These are phyloP conservation scores for Aphelenchoides fujianensis DNA, from an alignment of 1,140 invertebrate genomes.

Conservation along the genomic window DNA sequence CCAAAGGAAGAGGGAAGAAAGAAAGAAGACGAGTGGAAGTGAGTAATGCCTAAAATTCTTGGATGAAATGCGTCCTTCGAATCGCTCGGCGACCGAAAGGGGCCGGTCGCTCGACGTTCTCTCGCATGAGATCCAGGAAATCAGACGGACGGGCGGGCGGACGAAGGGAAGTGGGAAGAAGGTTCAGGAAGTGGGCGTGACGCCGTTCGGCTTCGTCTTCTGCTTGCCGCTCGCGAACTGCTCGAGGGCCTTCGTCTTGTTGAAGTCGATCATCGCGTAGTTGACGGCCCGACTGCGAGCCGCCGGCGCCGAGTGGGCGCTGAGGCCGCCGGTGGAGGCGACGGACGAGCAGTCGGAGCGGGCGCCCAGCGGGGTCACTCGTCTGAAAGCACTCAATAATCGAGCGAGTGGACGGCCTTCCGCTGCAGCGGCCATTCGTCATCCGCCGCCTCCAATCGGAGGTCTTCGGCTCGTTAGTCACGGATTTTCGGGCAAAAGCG, in stretches of 20 bases:
- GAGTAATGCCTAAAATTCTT: background rate
- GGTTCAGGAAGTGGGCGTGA: conserved; percentile 1
- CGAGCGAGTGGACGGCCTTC: no score
- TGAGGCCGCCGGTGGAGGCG: conserved; percentile 2
- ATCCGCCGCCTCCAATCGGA: no score
- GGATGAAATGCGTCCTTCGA: background rate
- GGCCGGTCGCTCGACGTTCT: background rate
- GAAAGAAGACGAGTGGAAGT: background rate
- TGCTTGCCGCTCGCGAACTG: conserved; percentile 21
- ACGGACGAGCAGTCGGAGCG: conserved; percentile 23
- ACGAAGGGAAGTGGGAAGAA: no score
- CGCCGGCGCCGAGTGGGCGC: background rate
- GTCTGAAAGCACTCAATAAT: conserved; percentile 8
- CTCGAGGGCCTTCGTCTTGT: conserved; percentile 37
- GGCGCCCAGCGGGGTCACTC: background rate
- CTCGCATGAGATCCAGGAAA: background rate
- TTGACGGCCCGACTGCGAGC: conserved; percentile 18
- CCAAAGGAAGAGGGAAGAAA: background rate
- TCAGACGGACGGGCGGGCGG: background rate
- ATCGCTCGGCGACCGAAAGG: background rate
- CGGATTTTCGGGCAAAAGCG: background rate
- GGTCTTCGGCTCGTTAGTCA: no score
- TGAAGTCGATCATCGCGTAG: conserved; percentile 39
- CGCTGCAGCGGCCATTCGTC: no score
- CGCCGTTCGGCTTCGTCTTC: background rate